Evolutionary conservation across 2,797 vertebrate species (phyloP).

Genomic region (Crocodylus rhombifer): DNA sequence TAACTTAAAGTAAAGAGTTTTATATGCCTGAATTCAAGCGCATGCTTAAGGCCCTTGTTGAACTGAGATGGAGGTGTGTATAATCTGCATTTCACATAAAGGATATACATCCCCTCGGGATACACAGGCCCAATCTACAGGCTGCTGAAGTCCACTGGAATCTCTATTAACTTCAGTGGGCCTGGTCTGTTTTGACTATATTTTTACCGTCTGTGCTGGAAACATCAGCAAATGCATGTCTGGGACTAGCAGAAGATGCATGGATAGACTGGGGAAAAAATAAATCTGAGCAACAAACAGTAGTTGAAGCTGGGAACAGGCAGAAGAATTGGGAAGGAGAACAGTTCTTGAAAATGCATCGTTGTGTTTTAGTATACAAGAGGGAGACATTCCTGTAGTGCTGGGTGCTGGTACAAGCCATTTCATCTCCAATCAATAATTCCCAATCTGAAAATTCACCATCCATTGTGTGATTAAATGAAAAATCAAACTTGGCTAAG

Average conservation of each 20-base stretch:
- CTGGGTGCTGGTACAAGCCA: background rate
- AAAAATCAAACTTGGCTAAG: background rate
- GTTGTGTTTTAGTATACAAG: too few species aligned
- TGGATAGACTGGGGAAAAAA: background rate
- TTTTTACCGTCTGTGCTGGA: background rate
- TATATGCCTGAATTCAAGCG: background rate
- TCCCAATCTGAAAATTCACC: background rate
- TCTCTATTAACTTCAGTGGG: background rate
- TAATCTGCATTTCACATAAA: background rate
- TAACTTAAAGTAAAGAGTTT: background rate
- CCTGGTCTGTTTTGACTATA: background rate
- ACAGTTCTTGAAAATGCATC: background rate
- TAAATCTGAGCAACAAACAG: background rate
- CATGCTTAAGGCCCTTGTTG: background rate
- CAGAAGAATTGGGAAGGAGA: background rate
- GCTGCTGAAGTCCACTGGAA: background rate
- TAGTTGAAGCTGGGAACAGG: background rate
- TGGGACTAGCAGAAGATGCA: background rate
- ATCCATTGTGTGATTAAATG: background rate
- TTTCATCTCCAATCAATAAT: background rate
- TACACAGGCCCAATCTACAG: background rate
- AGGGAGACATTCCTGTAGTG: background rate
- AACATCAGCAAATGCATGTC: background rate
- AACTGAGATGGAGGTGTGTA: background rate
- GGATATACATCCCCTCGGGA: background rate